A percentile compares a stretch with the other conserved stretches of the same genome.
Evolutionary conservation across 2,113 vertebrate species (phyloP).

Genomic region (Lonchura striata): DNA sequence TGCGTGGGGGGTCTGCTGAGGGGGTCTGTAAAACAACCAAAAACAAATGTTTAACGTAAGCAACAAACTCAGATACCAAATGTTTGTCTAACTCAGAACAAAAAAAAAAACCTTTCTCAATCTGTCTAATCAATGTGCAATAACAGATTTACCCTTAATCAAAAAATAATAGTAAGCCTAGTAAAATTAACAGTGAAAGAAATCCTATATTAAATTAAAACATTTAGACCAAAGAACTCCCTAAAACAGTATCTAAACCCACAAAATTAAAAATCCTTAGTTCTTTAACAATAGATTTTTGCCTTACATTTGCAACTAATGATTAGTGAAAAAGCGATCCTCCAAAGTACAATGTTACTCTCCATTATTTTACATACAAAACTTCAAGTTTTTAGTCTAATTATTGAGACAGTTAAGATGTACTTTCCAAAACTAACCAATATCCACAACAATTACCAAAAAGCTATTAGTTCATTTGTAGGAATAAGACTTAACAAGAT

Average conservation of each 20-base stretch:
- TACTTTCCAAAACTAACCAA: not conserved
- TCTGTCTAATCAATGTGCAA: not conserved
- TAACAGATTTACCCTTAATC: not conserved
- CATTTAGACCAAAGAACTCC: no score
- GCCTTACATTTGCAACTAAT: not conserved
- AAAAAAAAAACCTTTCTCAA: not conserved
- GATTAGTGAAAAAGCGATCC: not conserved
- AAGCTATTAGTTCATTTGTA: not conserved
- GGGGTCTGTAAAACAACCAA: no score
- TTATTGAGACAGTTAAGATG: no score
- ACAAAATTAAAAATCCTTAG: no score
- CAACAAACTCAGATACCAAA: not conserved
- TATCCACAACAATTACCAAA: not conserved
- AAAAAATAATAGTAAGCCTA: not conserved
- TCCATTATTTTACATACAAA: not conserved
- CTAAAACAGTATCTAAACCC: not conserved
- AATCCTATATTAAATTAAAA: not conserved
- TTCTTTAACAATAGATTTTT: not conserved
- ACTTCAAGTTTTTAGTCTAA: not conserved
- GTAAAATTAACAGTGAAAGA: not conserved
- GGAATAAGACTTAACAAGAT: not conserved
- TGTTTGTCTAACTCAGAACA: not conserved
- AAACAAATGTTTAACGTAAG: not conserved
- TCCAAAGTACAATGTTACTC: no score
- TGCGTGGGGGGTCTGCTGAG: no score